A percentile compares a stretch with the other conserved stretches of the same genome.
phyloP scores from a whole-genome alignment of 2,888 invertebrate genomes.

The Apotomis betuletana region DNA sequence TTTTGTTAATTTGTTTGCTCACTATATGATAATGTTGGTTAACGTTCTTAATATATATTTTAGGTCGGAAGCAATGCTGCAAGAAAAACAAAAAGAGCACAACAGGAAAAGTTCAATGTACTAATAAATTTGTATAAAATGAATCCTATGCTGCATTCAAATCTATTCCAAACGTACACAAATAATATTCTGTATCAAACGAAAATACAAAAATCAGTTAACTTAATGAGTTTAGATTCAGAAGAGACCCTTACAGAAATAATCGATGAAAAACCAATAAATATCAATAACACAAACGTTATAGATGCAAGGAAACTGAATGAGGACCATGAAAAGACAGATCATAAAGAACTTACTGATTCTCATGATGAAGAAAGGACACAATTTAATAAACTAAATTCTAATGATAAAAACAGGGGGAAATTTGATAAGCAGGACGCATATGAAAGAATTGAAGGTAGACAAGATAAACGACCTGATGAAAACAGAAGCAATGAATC shows the following conservation, averaged over 20 bases:
- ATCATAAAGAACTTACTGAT: background rate
- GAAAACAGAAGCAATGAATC: background rate
- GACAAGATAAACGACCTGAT: too few species aligned
- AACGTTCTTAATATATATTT: background rate
- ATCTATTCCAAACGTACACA: conserved; percentile 10
- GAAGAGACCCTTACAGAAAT: background rate
- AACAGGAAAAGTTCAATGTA: conserved; percentile 9
- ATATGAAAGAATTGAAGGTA: background rate
- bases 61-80: background rate
- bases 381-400: background rate
- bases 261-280: background rate
- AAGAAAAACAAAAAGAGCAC: background rate
- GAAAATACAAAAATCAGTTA: background rate
- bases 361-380: background rate
- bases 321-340: background rate
- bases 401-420: too few species aligned
- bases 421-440: background rate
- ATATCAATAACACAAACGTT: background rate
- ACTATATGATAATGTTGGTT: too few species aligned
- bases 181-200: conserved; percentile 11
- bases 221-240: background rate
- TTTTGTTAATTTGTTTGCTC: too few species aligned
- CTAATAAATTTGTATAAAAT: conserved; percentile 15
- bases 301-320: background rate
- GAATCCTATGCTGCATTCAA: conserved; percentile 10